phyloP scores from a whole-genome alignment of 2,888 invertebrate species.

The Anoncus sp. region DNA sequence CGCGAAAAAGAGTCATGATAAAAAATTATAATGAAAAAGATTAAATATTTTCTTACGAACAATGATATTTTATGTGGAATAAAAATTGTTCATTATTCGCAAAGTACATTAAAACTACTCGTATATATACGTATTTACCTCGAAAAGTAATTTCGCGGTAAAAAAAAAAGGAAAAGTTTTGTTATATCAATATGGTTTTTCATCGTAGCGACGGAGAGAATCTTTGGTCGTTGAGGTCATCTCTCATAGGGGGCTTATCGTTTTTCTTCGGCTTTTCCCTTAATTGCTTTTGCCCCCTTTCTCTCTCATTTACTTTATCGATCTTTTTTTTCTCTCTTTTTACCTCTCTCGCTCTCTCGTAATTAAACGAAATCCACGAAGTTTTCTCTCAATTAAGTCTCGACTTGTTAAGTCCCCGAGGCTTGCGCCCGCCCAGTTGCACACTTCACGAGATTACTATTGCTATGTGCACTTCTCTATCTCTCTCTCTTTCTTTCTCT shows the following conservation, averaged over 20 bases:
- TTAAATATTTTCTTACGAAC: too few relatives aligned
- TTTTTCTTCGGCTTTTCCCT: constrained; percentile 16
- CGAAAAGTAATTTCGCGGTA: too few relatives aligned
- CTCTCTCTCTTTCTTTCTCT: constrained; percentile 17
- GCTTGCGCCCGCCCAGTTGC: background rate
- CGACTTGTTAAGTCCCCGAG: constrained; percentile 41
- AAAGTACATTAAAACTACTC: too few relatives aligned
- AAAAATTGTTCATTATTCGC: too few relatives aligned
- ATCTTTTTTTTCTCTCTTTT: background rate
- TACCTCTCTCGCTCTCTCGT: constrained; percentile 20
- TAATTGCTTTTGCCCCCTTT: constrained; percentile 41
- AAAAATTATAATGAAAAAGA: too few relatives aligned
- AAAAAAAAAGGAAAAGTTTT: too few relatives aligned
- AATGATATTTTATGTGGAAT: too few relatives aligned
- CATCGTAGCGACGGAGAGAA: constrained; percentile 1
- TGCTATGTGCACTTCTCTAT: constrained; percentile 8
- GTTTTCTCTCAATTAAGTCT: constrained; percentile 62
- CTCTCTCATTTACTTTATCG: constrained; percentile 14
- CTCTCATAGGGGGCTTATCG: constrained; percentile 11
- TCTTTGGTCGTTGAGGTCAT: constrained; percentile 10
- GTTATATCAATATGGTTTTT: too few relatives aligned
- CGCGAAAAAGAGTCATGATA: too few relatives aligned
- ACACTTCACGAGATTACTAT: constrained; percentile 24
- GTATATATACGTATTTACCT: too few relatives aligned
- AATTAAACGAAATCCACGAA: constrained; percentile 57